Conservation (phyloP, 2,888 invertebrate genomes). For the Venusia cambrica region DNA sequence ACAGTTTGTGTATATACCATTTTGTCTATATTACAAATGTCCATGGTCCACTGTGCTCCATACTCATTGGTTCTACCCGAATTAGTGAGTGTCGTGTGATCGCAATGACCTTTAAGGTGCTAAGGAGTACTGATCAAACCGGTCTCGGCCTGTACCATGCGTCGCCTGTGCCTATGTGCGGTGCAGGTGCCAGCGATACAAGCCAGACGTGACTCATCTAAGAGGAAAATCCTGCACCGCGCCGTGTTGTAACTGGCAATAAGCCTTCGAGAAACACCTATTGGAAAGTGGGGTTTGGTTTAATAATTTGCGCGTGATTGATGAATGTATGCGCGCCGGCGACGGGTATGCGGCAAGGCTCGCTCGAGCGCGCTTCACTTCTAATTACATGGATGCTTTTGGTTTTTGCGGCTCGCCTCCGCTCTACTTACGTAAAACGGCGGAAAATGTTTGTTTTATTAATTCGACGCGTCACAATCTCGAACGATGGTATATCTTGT, state of each 20-base stretch:
- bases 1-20: no score
- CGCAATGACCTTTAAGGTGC: no score
- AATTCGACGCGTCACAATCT: not conserved
- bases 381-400: conserved; percentile 3
- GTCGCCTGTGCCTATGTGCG: no score
- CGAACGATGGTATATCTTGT: not conserved
- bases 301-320: not conserved
- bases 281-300: not conserved
- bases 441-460: conserved; percentile 10
- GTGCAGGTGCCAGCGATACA: no score
- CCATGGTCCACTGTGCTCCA: no score
- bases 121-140: no score
- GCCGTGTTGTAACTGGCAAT: not conserved
- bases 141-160: no score
- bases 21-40: no score
- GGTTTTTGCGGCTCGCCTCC: conserved; percentile 6
- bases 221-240: conserved; percentile 3
- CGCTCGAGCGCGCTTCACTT: no score
- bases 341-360: no score
- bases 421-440: conserved; percentile 17
- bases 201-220: not conserved
- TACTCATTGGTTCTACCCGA: no score
- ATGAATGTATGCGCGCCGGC: not conserved
- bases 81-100: no score
- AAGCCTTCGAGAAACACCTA: not conserved